These are phyloP conservation scores for Sarcophaga subvicina DNA, from an alignment of 2,888 invertebrate species.

Conservation along the genomic window DNA sequence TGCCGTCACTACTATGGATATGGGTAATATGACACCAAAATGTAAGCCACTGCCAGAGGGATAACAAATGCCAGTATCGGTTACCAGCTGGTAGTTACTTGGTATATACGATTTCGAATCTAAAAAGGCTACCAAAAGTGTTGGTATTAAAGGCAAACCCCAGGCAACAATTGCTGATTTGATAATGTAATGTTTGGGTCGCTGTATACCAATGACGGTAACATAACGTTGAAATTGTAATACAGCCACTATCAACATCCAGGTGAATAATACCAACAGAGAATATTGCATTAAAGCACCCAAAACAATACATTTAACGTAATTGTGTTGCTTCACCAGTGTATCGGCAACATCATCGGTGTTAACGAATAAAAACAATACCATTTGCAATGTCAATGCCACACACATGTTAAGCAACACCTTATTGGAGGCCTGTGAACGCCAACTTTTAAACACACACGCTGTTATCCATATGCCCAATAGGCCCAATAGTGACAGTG, in stretches of 20 bases:
- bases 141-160: constrained; percentile 85
- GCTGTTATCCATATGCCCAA: constrained; percentile 85
- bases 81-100: constrained; percentile 67
- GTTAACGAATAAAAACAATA: constrained; percentile 80
- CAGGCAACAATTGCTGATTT: constrained; percentile 86
- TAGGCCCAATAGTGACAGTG: constrained; percentile 84
- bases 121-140: constrained; percentile 82
- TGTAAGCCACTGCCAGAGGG: constrained; percentile 83
- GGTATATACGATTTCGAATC: constrained; percentile 83
- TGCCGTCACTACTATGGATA: constrained; percentile 82
- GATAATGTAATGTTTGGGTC: constrained; percentile 85
- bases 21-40: constrained; percentile 83
- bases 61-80: constrained; percentile 82
- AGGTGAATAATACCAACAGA: constrained; percentile 86
- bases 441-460: constrained; percentile 84
- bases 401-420: constrained; percentile 86
- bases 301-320: constrained; percentile 83
- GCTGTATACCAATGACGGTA: constrained; percentile 84
- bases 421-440: constrained; percentile 86
- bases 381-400: constrained; percentile 85
- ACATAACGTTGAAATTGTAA: constrained; percentile 88
- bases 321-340: constrained; percentile 73
- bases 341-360: constrained; percentile 75
- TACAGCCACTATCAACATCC: constrained; percentile 88
- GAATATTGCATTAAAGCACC: constrained; percentile 87